phyloP scores from a whole-genome alignment of 2,113 vertebrate genomes.

The Neopipo cinnamomea region DNA sequence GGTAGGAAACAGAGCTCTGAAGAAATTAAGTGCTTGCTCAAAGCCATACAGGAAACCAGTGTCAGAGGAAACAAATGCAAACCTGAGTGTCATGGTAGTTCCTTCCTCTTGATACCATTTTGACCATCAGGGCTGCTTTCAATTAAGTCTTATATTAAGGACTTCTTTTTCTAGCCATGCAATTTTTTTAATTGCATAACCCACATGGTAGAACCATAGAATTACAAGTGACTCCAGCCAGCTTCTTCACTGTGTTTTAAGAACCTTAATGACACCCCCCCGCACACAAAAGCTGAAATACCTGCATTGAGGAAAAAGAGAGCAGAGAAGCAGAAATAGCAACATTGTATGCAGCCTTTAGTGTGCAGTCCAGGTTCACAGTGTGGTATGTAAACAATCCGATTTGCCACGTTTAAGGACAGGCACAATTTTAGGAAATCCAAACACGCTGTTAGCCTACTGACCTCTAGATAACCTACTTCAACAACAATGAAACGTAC shows the following conservation, averaged over 20 bases:
- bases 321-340: conserved; percentile 57
- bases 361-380: not conserved
- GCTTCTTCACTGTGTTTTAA: conserved; percentile 21
- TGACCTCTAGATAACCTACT: conserved; percentile 76
- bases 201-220: conserved; percentile 5
- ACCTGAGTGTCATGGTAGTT: conserved; percentile 9
- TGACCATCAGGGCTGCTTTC: conserved; percentile 32
- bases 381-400: conserved; percentile 56
- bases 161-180: conserved; percentile 30
- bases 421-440: conserved; percentile 88
- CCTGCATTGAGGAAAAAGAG: not conserved
- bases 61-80: conserved; percentile 39
- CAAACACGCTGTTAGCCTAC: conserved; percentile 78
- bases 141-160: conserved; percentile 40
- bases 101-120: conserved; percentile 23
- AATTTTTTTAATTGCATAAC: not conserved
- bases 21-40: conserved; percentile 39
- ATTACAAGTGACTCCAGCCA: conserved; percentile 43
- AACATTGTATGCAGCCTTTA: conserved; percentile 9
- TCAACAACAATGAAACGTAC: conserved; percentile 71
- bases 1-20: conserved; percentile 32
- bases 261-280: not conserved
- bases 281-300: not conserved
- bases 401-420: conserved; percentile 41
- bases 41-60: conserved; percentile 55